Conservation (phyloP, 1,140 invertebrate genomes). For the Megalopta genalis region DNA sequence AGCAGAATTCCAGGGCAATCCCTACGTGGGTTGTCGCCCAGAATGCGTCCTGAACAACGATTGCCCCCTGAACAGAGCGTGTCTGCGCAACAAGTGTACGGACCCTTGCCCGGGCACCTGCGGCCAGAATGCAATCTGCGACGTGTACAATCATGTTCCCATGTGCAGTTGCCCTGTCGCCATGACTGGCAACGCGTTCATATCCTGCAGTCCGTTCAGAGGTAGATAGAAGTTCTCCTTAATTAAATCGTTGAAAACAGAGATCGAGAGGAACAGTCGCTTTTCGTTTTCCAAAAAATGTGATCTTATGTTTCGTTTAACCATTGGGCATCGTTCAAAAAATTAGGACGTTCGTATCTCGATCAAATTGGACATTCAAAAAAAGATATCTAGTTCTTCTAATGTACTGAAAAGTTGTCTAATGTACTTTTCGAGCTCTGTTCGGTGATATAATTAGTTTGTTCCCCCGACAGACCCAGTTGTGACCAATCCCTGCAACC, state of each 20-base stretch:
- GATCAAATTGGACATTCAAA: no score
- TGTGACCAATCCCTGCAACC: slow-evolving; percentile 82
- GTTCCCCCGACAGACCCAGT: slow-evolving; percentile 24
- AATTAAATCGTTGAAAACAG: no score
- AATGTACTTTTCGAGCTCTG: no score
- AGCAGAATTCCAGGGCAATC: slow-evolving; percentile 83
- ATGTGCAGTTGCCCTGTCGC: slow-evolving; percentile 84
- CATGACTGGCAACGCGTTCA: slow-evolving; percentile 86
- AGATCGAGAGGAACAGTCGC: neutral
- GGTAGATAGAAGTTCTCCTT: slow-evolving; percentile 42
- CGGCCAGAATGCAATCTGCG: slow-evolving; percentile 85
- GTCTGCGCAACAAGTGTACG: slow-evolving; percentile 89
- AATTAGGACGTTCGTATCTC: no score
- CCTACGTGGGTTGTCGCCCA: slow-evolving; percentile 83
- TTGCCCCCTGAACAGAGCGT: slow-evolving; percentile 89
- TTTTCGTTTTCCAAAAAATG: no score
- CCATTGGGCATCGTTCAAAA: no score
- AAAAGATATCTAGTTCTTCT: no score
- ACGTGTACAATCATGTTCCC: slow-evolving; percentile 86
- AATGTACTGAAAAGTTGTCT: no score
- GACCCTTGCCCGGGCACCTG: slow-evolving; percentile 89
- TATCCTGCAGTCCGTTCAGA: slow-evolving; percentile 79
- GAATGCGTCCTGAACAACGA: slow-evolving; percentile 91
- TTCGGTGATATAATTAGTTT: neutral
- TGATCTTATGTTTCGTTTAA: no score